Evolutionary conservation across 2,113 vertebrate species (phyloP).

Genomic region (Archocentrus centrarchus): DNA sequence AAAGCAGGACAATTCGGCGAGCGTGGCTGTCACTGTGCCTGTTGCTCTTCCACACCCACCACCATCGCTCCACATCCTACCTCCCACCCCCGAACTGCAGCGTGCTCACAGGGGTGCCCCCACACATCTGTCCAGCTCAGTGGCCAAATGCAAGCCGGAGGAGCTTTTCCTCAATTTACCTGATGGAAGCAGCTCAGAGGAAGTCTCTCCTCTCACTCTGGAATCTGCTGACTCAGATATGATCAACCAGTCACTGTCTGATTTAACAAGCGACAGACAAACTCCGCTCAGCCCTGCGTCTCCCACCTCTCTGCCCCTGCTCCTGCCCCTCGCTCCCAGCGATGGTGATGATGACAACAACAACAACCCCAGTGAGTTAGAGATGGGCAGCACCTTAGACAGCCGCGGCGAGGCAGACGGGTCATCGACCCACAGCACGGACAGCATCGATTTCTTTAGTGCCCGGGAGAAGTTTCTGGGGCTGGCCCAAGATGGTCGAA

Average conservation of each 20-base stretch:
- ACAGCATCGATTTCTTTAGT: constrained; percentile 95
- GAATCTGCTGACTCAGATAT: constrained; percentile 49
- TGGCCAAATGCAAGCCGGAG: constrained; percentile 36
- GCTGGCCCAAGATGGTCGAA: constrained; percentile 86
- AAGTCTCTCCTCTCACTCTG: constrained; percentile 44
- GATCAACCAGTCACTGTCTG: constrained; percentile 41
- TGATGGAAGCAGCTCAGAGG: constrained; percentile 54
- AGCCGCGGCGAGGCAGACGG: constrained; percentile 48
- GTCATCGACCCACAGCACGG: constrained; percentile 83
- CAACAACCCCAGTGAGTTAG: constrained; percentile 61
- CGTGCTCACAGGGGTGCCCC: constrained; percentile 6
- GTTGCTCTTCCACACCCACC: constrained; percentile 55
- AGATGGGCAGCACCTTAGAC: neutral
- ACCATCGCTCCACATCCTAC: constrained; percentile 56
- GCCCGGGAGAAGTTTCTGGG: constrained; percentile 94
- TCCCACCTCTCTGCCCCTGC: neutral
- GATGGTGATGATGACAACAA: constrained; percentile 75
- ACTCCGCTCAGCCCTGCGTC: constrained; percentile 36
- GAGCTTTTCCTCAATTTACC: constrained; percentile 46
- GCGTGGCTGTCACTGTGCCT: constrained; percentile 48
- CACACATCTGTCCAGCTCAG: constrained; percentile 22
- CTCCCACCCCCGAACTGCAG: constrained; percentile 58
- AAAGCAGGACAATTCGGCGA: constrained; percentile 26
- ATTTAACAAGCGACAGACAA: constrained; percentile 9
- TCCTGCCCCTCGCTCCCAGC: neutral